A percentile compares a stretch with the other conserved stretches of the same genome.
Conservation (phyloP, 2,797 vertebrate genomes). For the Lepilemur septentrionalis region DNA sequence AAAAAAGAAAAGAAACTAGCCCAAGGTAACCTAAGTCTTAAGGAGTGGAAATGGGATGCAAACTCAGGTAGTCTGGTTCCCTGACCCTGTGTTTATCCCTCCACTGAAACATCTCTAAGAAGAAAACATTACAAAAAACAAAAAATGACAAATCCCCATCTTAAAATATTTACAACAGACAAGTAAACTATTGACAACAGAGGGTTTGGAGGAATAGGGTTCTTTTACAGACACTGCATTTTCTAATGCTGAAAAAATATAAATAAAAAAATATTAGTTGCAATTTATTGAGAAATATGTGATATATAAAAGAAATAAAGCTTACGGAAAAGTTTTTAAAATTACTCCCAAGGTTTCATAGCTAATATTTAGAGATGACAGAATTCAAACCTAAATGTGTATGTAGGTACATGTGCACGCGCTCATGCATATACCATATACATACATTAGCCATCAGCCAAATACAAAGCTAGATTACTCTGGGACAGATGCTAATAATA, state of each 20-base stretch:
- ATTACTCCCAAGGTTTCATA: not conserved
- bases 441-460: not conserved
- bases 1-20: not conserved
- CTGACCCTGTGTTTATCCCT: not conserved
- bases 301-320: not conserved
- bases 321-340: not conserved
- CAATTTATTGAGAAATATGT: not conserved
- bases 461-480: not conserved
- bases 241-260: not conserved
- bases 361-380: not conserved
- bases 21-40: not conserved
- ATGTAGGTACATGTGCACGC: not conserved
- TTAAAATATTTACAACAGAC: not conserved
- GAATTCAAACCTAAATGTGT: not conserved
- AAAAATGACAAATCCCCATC: not conserved
- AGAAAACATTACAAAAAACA: not conserved
- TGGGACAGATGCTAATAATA: not conserved
- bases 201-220: not conserved
- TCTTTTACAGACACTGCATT: not conserved
- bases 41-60: not conserved
- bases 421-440: not conserved
- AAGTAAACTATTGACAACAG: not conserved
- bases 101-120: not conserved
- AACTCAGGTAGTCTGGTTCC: not conserved
- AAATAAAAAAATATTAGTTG: not conserved